Percentiles rank a stretch among this genome's conserved stretches.
Evolutionary conservation across 2,797 vertebrate species (phyloP).

Genomic region (Parambassis ranga): DNA sequence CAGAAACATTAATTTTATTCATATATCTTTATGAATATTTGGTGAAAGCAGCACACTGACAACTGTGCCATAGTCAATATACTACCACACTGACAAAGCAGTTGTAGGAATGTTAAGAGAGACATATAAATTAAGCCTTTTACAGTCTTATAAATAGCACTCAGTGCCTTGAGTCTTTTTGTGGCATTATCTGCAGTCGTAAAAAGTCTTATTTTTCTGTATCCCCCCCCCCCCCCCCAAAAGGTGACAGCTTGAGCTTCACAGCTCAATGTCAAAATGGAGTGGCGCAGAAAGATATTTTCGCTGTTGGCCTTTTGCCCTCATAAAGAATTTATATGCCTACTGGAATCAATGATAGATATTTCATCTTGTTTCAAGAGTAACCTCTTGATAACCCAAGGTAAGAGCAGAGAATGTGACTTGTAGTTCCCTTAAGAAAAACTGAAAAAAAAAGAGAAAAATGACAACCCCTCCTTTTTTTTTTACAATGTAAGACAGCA

Average conservation of each 20-base stretch:
- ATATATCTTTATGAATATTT: constrained; percentile 1
- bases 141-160: background rate
- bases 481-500: constrained; percentile 18
- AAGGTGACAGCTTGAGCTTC: constrained; percentile 24
- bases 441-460: constrained; percentile 25
- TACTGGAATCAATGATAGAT: constrained; percentile 48
- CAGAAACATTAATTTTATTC: constrained; percentile 1
- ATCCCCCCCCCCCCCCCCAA: no score
- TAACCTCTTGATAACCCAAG: constrained; percentile 41
- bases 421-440: constrained; percentile 31
- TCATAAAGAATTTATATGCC: constrained; percentile 67
- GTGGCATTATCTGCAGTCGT: background rate
- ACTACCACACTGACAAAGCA: background rate
- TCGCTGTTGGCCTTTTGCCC: constrained; percentile 58
- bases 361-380: constrained; percentile 32
- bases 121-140: background rate
- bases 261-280: constrained; percentile 45
- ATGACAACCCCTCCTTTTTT: constrained; percentile 6
- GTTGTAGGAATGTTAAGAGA: background rate
- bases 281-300: constrained; percentile 32
- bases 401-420: constrained; percentile 17
- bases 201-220: constrained; percentile 4
- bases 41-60: background rate
- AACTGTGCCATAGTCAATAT: background rate
- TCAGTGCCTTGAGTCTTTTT: background rate